Evolutionary conservation across 1,140 invertebrate species (phyloP).

Genomic region (Thalassaphorura encarpata): DNA sequence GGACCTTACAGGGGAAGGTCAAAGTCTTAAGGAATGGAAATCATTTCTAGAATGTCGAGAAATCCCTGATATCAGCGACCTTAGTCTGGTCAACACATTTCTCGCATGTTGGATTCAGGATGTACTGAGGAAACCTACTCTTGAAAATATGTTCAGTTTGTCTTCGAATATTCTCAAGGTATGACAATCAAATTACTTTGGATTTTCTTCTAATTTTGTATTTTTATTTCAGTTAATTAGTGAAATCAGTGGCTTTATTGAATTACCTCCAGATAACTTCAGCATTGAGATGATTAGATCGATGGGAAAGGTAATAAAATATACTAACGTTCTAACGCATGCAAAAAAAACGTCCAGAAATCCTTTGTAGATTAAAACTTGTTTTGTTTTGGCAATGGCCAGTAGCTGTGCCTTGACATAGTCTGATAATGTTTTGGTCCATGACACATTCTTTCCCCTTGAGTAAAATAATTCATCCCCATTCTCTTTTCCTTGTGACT

Average conservation of each 20-base stretch:
- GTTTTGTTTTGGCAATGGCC: too few species aligned
- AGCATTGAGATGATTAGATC: not conserved
- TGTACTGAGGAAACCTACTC: not conserved
- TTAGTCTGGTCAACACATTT: conserved; percentile 10
- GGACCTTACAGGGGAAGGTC: conserved; percentile 1
- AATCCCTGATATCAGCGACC: conserved; percentile 1
- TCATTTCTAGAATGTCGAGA: not conserved
- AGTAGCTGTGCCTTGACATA: too few species aligned
- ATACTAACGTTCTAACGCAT: not conserved
- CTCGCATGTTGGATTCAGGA: conserved; percentile 2
- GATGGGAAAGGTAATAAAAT: conserved; percentile 2
- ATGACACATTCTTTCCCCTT: too few species aligned
- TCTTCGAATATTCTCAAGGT: not conserved
- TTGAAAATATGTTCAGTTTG: not conserved
- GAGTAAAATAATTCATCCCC: too few species aligned
- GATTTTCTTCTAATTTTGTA: not conserved
- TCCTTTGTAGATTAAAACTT: too few species aligned
- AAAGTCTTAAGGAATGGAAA: not conserved
- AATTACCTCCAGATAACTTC: not conserved
- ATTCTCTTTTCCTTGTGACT: too few species aligned
- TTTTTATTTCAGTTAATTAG: conserved; percentile 2
- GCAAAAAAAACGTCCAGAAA: too few species aligned
- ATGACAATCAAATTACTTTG: conserved; percentile 1
- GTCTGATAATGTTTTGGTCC: too few species aligned
- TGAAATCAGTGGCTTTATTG: conserved; percentile 5